Conservation (phyloP, 2,888 invertebrate genomes). For the Pristionchus entomophagus region DNA sequence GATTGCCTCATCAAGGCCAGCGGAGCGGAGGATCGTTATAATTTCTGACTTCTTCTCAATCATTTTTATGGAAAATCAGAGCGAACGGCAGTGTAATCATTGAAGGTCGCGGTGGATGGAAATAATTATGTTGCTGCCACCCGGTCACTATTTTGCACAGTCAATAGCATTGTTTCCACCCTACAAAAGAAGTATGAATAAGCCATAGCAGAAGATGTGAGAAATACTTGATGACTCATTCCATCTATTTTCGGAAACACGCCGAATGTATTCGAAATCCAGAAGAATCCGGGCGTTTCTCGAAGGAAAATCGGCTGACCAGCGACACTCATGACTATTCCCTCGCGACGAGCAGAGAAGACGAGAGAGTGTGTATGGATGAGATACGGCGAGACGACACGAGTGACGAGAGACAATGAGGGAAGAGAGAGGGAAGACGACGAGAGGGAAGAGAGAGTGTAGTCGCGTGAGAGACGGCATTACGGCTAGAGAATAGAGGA, state of each 20-base stretch:
- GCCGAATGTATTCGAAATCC: constrained; percentile 6
- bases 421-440: constrained; percentile 38
- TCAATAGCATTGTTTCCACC: too few species aligned
- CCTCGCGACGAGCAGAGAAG: not conserved
- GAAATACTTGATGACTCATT: not conserved
- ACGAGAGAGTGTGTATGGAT: not conserved
- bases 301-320: not conserved
- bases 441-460: constrained; percentile 20
- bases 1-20: too few species aligned
- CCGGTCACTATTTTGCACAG: too few species aligned
- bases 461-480: not conserved
- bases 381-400: not conserved
- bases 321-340: not conserved
- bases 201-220: too few species aligned
- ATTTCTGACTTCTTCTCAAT: too few species aligned
- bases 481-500: not conserved
- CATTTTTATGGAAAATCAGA: too few species aligned
- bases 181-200: too few species aligned
- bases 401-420: not conserved
- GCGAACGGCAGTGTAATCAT: too few species aligned
- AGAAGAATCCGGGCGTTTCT: constrained; percentile 45
- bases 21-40: too few species aligned
- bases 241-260: not conserved
- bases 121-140: too few species aligned
- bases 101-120: too few species aligned